Evolutionary conservation across 2,797 vertebrate species (phyloP).

Genomic region (Knipowitschia caucasica): DNA sequence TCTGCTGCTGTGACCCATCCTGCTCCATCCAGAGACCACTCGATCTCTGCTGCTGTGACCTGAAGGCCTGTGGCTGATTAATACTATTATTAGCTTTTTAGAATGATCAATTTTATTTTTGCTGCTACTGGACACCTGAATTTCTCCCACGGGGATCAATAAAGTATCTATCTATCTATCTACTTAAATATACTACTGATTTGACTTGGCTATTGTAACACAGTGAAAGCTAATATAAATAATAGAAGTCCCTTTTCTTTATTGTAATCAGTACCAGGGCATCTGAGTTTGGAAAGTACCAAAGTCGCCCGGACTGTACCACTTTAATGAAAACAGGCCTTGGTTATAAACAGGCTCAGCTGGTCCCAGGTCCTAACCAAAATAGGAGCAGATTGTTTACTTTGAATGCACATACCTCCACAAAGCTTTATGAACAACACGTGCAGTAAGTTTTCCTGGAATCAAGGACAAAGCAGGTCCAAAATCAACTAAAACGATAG

Average conservation of each 20-base stretch:
- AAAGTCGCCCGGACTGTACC: not conserved
- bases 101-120: too few relatives aligned
- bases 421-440: constrained; percentile 10
- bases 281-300: constrained; percentile 1
- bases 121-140: too few relatives aligned
- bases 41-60: too few relatives aligned
- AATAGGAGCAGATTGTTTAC: constrained; percentile 27
- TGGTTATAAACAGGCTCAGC: not conserved
- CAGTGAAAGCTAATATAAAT: constrained; percentile 11
- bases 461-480: not conserved
- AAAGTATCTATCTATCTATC: too few relatives aligned
- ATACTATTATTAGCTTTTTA: too few relatives aligned
- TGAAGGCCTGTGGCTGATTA: too few relatives aligned
- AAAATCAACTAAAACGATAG: too few relatives aligned
- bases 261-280: not conserved
- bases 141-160: too few relatives aligned
- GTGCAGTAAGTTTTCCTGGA: constrained; percentile 13
- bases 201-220: too few relatives aligned
- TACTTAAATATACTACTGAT: too few relatives aligned
- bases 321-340: not conserved
- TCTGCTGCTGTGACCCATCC: too few relatives aligned
- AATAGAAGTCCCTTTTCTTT: constrained; percentile 8
- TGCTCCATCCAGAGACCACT: too few relatives aligned
- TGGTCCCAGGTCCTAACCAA: constrained; percentile 12
- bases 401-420: constrained; percentile 14